Percentiles rank a stretch among this genome's conserved stretches.
Conservation (phyloP, 2,113 vertebrate genomes). For the Podocnemis expansa region DNA sequence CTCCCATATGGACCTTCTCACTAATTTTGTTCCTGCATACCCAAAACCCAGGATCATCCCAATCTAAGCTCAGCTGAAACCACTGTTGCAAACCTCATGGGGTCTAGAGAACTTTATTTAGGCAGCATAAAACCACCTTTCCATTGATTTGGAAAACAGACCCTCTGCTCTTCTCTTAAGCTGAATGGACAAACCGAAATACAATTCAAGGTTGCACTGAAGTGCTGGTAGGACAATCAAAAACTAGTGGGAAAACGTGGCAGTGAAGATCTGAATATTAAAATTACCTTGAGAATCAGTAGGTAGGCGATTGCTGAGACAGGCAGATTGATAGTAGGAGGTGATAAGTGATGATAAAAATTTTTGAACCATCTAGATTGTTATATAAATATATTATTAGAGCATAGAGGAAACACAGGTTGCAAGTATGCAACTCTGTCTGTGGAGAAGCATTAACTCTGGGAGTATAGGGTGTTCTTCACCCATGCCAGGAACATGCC, state of each 20-base stretch:
- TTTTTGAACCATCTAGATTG: not conserved
- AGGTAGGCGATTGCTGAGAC: not conserved
- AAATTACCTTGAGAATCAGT: not conserved
- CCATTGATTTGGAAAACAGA: not conserved
- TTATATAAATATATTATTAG: not conserved
- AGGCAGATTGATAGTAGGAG: not conserved
- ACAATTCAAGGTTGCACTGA: not conserved
- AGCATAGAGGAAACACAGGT: not conserved
- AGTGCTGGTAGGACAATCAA: not conserved
- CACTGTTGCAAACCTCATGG: not conserved
- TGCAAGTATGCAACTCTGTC: not conserved
- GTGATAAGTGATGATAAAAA: not conserved
- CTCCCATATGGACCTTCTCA: not conserved
- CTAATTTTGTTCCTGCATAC: not conserved
- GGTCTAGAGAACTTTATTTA: not conserved
- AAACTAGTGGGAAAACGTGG: not conserved
- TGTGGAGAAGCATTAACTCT: not conserved
- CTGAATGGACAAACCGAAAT: not conserved
- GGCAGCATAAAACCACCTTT: not conserved
- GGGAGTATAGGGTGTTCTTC: not conserved
- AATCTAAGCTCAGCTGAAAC: not conserved
- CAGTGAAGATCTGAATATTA: not conserved
- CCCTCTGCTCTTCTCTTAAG: not conserved
- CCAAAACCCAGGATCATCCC: not conserved
- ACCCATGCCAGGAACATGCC: rapidly evolving